Base-by-base conservation (phyloP, 2,888 invertebrate species). In the Drosophila recens region DNA sequence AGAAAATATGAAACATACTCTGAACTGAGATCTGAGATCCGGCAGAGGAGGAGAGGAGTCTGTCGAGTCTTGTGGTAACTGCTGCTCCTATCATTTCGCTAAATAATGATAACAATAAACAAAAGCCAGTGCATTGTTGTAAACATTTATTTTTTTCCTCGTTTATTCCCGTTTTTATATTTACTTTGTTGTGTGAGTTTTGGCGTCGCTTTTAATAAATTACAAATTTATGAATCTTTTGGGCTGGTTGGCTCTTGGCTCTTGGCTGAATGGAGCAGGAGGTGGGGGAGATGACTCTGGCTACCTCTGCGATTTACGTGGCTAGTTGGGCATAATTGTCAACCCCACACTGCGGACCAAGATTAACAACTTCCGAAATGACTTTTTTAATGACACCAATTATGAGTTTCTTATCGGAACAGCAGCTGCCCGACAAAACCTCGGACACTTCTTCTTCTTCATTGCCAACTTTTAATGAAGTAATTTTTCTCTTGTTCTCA, bases 291-390 rank as follows among this genome's bases (percentile, higher is more conserved):
- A 30, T 11, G 46, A 15, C 8, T n/a, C 30, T 27, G 30, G 40
- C 15, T 51, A 34, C 40, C 45, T 51, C 59, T 56, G 53, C 71
- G 64, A 66, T 69, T 67, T 70, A 73, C 61, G 63, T 67, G 56
- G 84, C 76, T 81, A 85, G 84, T 89, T 87, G 87, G 53, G 76
- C 80, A 90, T 84, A 84, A 84, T 88, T 88, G 82, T 78, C 65
- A 71, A 65, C 64, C 43, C 42, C 51, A 20, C 34, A 33, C 27
- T 15, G 63, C 10, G 56, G 52, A 42, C 33, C 58, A 86, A 86
- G 90, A 90, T 88, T 87, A 90, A 89, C 87, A 90, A 90, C 90
- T 88, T 82, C 89, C 85, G 89, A 90, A 90, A 84, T 90, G 89
- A 74, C 81, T 79, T 83, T 83, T 88, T 88, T 90, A 88, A 90